These are phyloP conservation scores for Drosophila melanosoma DNA, from an alignment of 2,888 invertebrate genomes.

Conservation along the genomic window DNA sequence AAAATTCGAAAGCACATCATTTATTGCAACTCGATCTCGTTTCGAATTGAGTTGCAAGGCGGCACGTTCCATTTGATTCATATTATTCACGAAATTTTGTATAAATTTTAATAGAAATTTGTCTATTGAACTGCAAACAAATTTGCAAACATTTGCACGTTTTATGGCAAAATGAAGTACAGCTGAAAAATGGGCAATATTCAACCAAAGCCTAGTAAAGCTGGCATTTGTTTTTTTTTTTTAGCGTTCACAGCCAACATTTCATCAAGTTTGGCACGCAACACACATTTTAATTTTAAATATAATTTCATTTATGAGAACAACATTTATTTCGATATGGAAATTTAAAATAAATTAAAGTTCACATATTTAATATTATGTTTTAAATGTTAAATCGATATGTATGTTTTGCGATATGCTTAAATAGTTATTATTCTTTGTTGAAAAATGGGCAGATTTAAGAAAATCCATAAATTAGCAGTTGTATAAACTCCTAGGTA, in stretches of 20 bases:
- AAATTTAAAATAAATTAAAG: not conserved
- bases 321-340: not conserved
- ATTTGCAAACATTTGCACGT: constrained; percentile 33
- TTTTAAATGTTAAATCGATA: not conserved
- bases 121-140: constrained; percentile 1
- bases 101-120: constrained; percentile 15
- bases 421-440: not conserved
- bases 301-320: constrained; percentile 2
- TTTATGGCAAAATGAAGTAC: constrained; percentile 20
- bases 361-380: not conserved
- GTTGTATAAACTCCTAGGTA: fast-evolving
- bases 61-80: constrained; percentile 35
- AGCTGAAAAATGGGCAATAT: constrained; percentile 12
- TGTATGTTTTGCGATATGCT: not conserved
- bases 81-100: constrained; percentile 28
- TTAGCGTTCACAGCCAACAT: constrained; percentile 5
- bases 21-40: no score
- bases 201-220: constrained; percentile 17
- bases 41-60: constrained; percentile 16
- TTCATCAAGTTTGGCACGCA: constrained; percentile 11
- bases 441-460: not conserved
- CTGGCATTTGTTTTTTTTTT: constrained; percentile 1
- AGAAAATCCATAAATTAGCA: no score
- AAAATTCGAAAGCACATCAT: no score
- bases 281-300: constrained; percentile 1